Evolutionary conservation across 2,113 vertebrate genomes (phyloP).

Genomic region (Cynopterus brachyotis): DNA sequence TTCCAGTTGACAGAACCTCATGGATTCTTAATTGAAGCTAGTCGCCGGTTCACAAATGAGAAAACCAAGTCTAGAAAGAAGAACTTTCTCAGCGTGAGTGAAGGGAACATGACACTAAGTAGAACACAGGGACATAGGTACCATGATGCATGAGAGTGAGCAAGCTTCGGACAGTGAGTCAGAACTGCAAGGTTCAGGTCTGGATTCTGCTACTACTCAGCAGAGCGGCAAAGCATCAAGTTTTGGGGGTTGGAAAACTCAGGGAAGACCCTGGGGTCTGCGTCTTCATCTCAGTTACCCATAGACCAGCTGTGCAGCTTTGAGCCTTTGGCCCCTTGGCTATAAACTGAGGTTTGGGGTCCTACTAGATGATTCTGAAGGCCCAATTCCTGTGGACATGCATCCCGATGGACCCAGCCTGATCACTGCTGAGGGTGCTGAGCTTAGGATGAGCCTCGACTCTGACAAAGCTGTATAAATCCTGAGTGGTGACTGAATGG

Average conservation of each 20-base stretch:
- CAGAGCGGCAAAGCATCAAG: background rate
- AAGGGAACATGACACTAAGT: background rate
- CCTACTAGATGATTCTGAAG: background rate
- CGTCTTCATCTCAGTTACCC: background rate
- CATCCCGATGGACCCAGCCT: background rate
- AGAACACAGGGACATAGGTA: background rate
- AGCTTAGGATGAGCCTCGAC: slow-evolving; percentile 12
- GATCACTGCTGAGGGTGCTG: background rate
- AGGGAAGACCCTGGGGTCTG: background rate
- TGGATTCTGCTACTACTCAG: background rate
- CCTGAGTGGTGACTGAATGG: slow-evolving; percentile 29
- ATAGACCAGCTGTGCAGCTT: background rate
- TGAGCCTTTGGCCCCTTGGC: background rate
- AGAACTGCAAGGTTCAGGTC: background rate
- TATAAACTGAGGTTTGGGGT: background rate
- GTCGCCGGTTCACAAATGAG: background rate
- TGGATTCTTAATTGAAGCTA: background rate
- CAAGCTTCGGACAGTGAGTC: background rate
- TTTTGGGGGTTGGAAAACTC: background rate
- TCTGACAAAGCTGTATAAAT: slow-evolving; percentile 12
- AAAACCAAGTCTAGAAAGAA: background rate
- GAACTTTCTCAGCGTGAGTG: background rate
- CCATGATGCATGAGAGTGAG: background rate
- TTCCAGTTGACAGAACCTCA: background rate
- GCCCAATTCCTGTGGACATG: background rate